phyloP scores from a whole-genome alignment of 2,113 vertebrate genomes.

The Peromyscus leucopus region DNA sequence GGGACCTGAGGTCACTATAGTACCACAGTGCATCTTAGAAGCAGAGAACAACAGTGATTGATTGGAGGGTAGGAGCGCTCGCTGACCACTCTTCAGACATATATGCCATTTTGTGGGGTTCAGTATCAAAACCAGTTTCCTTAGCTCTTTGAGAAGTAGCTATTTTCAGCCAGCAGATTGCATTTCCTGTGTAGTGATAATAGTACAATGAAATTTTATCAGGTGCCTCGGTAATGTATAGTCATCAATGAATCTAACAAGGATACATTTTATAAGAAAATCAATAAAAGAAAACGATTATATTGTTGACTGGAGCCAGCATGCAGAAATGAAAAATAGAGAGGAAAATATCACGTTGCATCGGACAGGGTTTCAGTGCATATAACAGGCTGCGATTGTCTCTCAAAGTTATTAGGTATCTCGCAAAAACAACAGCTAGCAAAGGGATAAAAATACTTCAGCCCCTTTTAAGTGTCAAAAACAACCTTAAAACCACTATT shows the following conservation, averaged over 20 bases:
- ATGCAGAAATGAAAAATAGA: constrained; percentile 83
- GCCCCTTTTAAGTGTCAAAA: constrained; percentile 79
- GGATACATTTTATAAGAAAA: constrained; percentile 80
- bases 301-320: constrained; percentile 79
- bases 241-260: constrained; percentile 82
- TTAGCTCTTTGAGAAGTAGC: constrained; percentile 42
- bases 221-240: constrained; percentile 77
- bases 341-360: constrained; percentile 78
- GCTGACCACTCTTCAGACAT: constrained; percentile 51
- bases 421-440: constrained; percentile 70
- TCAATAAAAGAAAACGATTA: constrained; percentile 82
- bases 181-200: constrained; percentile 62
- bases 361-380: constrained; percentile 53
- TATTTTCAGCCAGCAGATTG: constrained; percentile 61
- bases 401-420: constrained; percentile 79
- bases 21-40: background rate
- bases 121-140: constrained; percentile 46
- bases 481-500: constrained; percentile 76
- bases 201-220: constrained; percentile 74
- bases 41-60: constrained; percentile 46
- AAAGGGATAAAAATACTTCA: constrained; percentile 78
- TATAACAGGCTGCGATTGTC: constrained; percentile 52
- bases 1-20: constrained; percentile 54
- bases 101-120: constrained; percentile 29
- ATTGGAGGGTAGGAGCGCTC: background rate